Evolutionary conservation across 2,797 vertebrate species (phyloP), one percentile per base, ranked within the genome.

Genomic region (Austrolebias charrua): DNA sequence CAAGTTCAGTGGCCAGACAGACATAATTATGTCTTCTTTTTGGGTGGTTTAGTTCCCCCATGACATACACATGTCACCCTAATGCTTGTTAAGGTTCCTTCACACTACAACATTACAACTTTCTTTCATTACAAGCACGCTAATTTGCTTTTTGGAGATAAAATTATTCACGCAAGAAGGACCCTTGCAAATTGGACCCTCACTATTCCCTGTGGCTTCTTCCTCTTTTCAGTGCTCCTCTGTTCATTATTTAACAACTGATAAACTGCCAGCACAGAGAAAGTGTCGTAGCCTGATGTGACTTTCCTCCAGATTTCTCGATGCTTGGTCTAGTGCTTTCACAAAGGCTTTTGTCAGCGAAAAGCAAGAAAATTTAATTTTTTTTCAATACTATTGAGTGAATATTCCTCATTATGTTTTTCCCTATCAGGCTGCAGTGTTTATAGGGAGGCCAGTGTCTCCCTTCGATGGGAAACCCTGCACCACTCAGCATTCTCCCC

Each of bases 401-500:
- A 52, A 51, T n/a, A 56, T 10, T 13, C 13, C 40, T 31, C 19
- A 24, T 71, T 29, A 24, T 31, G 14, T n/a, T 58, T 38, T 40
- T n/a, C 19, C 15, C 3, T 44, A 59, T 66, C 46, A n/a, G 42
- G 48, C 69, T 14, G 60, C 73, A 68, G 78, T 66, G 80, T 81
- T 80, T 82, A 71, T 69, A 77, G 63, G 66, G 31, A 51, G 72
- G 88, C 83, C 81, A 62, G 75, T 63, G 76, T 76, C 66, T 68
- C 47, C 63, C 63, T 79, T 67, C 60, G 1, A 69, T 65, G 68
- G 86, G 79, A 72, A 76, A 66, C 62, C 66, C 55, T 44, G 72
- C 68, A 79, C 73, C 57, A 31, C 73, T 88, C 76, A 82, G 81
- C 80, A 76, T 69, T 73, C 85, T 33, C 72, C 71, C 69, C 77